Conservation (phyloP, 1,140 invertebrate species). For the Drosophila yakuba region DNA sequence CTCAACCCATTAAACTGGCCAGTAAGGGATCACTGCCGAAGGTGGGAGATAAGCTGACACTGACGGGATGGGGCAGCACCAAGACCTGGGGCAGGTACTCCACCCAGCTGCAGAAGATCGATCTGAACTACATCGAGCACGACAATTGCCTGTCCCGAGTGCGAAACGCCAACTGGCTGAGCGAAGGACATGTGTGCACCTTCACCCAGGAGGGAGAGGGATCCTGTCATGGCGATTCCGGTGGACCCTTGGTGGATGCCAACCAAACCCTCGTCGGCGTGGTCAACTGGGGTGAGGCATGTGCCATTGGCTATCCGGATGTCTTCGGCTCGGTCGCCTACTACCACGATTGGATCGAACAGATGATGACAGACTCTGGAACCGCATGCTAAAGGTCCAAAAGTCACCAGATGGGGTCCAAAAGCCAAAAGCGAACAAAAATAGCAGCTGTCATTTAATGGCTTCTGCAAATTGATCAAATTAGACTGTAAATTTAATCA, state of each 20-base stretch:
- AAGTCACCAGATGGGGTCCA: slow-evolving; percentile 22
- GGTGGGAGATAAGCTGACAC: slow-evolving; percentile 70
- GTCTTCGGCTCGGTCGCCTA: slow-evolving; percentile 85
- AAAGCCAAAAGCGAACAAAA: slow-evolving; percentile 56
- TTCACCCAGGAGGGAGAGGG: slow-evolving; percentile 87
- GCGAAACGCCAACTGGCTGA: slow-evolving; percentile 55
- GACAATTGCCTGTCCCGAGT: slow-evolving; percentile 51
- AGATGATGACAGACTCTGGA: slow-evolving; percentile 40
- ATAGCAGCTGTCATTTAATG: slow-evolving; percentile 27
- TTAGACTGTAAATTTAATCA: slow-evolving; percentile 57
- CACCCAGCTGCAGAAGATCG: slow-evolving; percentile 72
- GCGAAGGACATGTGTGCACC: slow-evolving; percentile 86
- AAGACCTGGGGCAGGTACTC: slow-evolving; percentile 69
- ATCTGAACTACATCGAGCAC: slow-evolving; percentile 57
- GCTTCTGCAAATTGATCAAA: slow-evolving; percentile 43
- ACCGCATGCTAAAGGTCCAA: slow-evolving; percentile 40
- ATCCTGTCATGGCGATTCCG: slow-evolving; percentile 86
- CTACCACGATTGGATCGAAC: slow-evolving; percentile 79
- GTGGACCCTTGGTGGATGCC: slow-evolving; percentile 84
- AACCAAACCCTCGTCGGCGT: slow-evolving; percentile 78
- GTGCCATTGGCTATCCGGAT: slow-evolving; percentile 86
- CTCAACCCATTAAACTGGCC: slow-evolving; percentile 83
- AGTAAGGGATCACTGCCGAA: slow-evolving; percentile 40
- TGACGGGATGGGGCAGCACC: slow-evolving; percentile 86
- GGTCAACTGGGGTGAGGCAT: slow-evolving; percentile 86